A percentile compares a stretch with the other conserved stretches of the same genome.
phyloP scores from a whole-genome alignment of 2,113 vertebrate species.

The Orthonyx spaldingii region DNA sequence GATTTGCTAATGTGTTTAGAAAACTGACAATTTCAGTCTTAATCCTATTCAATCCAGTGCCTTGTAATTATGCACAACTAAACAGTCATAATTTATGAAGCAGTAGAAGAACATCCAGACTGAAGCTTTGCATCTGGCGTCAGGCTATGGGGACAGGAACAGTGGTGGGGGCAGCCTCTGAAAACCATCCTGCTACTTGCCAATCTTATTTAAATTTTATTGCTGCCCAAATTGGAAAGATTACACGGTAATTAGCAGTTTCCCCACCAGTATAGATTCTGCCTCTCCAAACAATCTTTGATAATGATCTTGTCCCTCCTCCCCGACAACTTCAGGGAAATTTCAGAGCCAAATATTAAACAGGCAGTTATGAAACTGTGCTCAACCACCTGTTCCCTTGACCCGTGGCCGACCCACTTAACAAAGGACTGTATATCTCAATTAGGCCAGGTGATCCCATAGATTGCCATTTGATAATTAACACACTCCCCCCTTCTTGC shows the following conservation, averaged over 20 bases:
- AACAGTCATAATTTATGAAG: conserved; percentile 35
- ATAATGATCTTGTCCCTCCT: conserved; percentile 68
- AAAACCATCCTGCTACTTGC: conserved; percentile 46
- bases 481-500: background rate
- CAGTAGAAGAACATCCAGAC: conserved; percentile 1
- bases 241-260: conserved; percentile 73
- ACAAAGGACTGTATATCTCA: conserved; percentile 67
- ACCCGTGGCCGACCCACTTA: conserved; percentile 47
- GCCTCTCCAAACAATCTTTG: conserved; percentile 71
- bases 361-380: conserved; percentile 64
- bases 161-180: background rate
- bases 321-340: conserved; percentile 67
- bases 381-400: conserved; percentile 72
- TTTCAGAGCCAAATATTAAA: conserved; percentile 72
- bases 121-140: conserved; percentile 6
- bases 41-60: conserved; percentile 6
- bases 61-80: conserved; percentile 33
- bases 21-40: conserved; percentile 37
- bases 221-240: conserved; percentile 73
- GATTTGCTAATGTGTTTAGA: background rate
- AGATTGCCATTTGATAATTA: conserved; percentile 42
- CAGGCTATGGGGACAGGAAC: background rate
- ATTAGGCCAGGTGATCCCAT: conserved; percentile 63
- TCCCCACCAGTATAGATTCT: conserved; percentile 70
- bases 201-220: conserved; percentile 76